Conservation (phyloP, 2,797 vertebrate genomes). For the Coilia nasus region DNA sequence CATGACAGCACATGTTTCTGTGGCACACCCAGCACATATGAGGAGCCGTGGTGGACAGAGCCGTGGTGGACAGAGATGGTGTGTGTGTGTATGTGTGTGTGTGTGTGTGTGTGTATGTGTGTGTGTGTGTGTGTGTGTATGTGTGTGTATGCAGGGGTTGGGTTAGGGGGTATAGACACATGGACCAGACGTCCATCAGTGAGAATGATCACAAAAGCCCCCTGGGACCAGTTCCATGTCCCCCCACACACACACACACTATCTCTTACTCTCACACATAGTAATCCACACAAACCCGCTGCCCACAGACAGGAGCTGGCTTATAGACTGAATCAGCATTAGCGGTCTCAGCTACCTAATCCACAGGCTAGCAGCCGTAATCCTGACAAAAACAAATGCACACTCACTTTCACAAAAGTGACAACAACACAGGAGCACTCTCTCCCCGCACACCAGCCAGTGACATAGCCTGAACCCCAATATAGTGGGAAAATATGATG, state of each 20-base stretch:
- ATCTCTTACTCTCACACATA: neutral
- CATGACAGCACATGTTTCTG: neutral
- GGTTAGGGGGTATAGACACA: neutral
- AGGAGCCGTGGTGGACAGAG: neutral
- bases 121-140: no score
- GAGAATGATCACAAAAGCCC: neutral
- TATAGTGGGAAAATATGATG: neutral
- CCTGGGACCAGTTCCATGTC: neutral
- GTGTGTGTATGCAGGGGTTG: no score
- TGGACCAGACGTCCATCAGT: neutral
- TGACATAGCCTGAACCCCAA: neutral
- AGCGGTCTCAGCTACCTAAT: conserved; percentile 51
- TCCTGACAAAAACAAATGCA: neutral
- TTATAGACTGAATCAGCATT: conserved; percentile 56
- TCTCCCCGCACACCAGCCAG: neutral
- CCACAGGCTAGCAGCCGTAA: conserved; percentile 27
- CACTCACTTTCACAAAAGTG: neutral
- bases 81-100: no score
- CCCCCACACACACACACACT: neutral
- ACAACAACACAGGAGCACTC: neutral
- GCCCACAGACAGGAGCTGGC: conserved; percentile 37
- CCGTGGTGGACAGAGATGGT: neutral
- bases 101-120: no score
- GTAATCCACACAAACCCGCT: conserved; percentile 43
- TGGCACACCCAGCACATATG: neutral